A percentile compares a stretch with the other conserved stretches of the same genome.
Evolutionary conservation across 2,113 vertebrate genomes (phyloP).

Genomic region (Ceyx margarethae): DNA sequence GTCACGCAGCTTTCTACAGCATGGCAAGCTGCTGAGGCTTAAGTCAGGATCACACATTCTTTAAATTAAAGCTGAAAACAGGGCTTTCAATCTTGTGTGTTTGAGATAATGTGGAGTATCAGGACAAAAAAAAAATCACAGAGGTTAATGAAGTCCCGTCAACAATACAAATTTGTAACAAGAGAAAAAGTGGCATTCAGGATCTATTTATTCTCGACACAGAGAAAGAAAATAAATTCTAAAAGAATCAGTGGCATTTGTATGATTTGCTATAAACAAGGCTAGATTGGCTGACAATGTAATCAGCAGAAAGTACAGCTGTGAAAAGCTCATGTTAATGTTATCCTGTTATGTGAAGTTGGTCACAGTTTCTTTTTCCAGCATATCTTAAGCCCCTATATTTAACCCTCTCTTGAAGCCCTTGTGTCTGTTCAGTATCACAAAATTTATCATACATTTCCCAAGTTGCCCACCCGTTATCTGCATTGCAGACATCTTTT

Average conservation of each 20-base stretch:
- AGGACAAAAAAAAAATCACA: conserved; percentile 22
- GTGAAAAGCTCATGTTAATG: conserved; percentile 83
- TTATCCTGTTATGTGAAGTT: conserved; percentile 75
- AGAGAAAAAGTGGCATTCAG: conserved; percentile 61
- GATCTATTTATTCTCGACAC: conserved; percentile 60
- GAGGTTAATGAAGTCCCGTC: conserved; percentile 54
- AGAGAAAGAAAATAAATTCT: conserved; percentile 61
- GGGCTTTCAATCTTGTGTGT: conserved; percentile 59
- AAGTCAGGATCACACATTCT: conserved; percentile 73
- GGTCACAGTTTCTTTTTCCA: conserved; percentile 74
- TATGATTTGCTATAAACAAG: conserved; percentile 67
- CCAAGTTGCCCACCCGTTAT: conserved; percentile 68
- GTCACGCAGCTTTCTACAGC: conserved; percentile 97
- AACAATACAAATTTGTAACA: conserved; percentile 20
- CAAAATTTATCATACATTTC: conserved; percentile 67
- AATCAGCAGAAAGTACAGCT: conserved; percentile 85
- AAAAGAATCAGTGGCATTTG: conserved; percentile 61
- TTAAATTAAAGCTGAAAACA: conserved; percentile 68
- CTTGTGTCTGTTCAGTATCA: conserved; percentile 67
- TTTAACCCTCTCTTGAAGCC: conserved; percentile 77
- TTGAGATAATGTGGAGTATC: conserved; percentile 67
- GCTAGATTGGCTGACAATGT: conserved; percentile 69
- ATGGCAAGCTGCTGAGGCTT: conserved; percentile 90
- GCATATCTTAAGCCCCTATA: conserved; percentile 73
- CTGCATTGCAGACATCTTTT: conserved; percentile 63